Base-by-base conservation (phyloP, 2,888 invertebrate genomes). In the Drosophila peninsularis region DNA sequence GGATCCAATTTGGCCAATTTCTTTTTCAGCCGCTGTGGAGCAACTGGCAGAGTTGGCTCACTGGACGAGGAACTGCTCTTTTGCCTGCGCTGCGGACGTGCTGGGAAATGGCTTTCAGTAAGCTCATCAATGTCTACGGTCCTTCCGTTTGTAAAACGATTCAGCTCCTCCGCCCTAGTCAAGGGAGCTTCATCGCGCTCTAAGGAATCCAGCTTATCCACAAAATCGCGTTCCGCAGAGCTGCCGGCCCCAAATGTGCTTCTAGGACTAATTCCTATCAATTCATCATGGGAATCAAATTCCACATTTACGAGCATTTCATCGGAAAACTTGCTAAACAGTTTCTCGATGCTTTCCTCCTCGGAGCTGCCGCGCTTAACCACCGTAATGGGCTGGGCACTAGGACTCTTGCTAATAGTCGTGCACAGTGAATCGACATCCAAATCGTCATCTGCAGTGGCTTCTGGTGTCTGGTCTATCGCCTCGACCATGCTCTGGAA, bases 271-370 rank as follows among this genome's bases (percentile, higher is more conserved):
- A 91, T 91, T 2, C 78, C 88, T 11, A 92, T 64, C 5, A 92
- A 61, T 42, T 92, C 92, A 61, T 91, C 92, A 61, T 91, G 91
- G 11, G 91, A 91, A 73, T 92, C 91, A 45, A 92, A 92, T 53
- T 92, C 92, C 5, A 90, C 91, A 61, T 92, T 89, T 2, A 90
- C 91, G 3, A 92, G 62, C 91, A 92, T 91, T 63, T 92, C 91
- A 75, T 92, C 90, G 3, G 91, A 87, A 30, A 92, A 89, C 24
- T 91, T 74, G 14, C 90, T 90, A 49, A 92, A 91, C 1, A 92
- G 81, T 60, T 91, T 88, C 52, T 92, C 92, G 49, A 92, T 92
- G 63, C 92, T 92, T 19, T 92, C 90, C 27, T 92, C 91, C 57
- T 91, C 91, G 5, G 92, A 91, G 7, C 90, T 89, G 9, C 91